Percentiles rank a stretch among this genome's conserved stretches.
Conservation (phyloP, 2,888 invertebrate genomes). For the Endomychus coccineus region DNA sequence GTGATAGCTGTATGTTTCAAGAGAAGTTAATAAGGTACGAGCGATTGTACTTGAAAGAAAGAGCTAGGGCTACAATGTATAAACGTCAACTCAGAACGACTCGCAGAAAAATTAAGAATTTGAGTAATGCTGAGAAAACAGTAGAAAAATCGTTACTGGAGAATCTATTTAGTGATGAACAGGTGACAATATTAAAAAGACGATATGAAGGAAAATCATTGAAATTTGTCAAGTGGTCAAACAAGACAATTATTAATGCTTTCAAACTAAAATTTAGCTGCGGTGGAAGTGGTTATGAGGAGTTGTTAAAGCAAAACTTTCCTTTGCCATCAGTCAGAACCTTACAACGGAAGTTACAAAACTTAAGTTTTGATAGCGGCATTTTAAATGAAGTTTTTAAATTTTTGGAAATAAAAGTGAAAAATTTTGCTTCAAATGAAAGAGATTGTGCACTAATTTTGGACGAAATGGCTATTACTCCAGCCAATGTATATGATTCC, state of each 20-base stretch:
- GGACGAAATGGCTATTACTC: constrained; percentile 22
- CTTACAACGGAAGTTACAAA: constrained; percentile 17
- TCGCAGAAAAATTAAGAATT: no score
- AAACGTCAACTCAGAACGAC: no score
- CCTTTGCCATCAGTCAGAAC: constrained; percentile 22
- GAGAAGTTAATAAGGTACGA: no score
- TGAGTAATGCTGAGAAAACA: no score
- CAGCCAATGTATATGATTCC: constrained; percentile 16
- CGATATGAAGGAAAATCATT: constrained; percentile 5
- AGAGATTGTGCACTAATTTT: constrained; percentile 18
- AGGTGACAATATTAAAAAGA: no score
- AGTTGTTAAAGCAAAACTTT: constrained; percentile 17
- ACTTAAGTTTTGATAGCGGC: constrained; percentile 20
- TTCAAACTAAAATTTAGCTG: constrained; percentile 19
- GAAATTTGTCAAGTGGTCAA: constrained; percentile 17
- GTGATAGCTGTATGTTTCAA: no score
- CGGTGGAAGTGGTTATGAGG: constrained; percentile 18
- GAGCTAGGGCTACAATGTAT: no score
- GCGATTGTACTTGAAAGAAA: no score
- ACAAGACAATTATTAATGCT: constrained; percentile 16
- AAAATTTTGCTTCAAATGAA: constrained; percentile 1
- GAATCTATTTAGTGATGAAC: no score
- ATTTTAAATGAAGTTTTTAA: constrained; percentile 20
- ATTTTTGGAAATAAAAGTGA: constrained; percentile 18
- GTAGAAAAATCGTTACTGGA: no score